Evolutionary conservation across 2,888 invertebrate genomes (phyloP), one percentile per base, ranked within the genome.

Genomic region (Eilema griseolum): DNA sequence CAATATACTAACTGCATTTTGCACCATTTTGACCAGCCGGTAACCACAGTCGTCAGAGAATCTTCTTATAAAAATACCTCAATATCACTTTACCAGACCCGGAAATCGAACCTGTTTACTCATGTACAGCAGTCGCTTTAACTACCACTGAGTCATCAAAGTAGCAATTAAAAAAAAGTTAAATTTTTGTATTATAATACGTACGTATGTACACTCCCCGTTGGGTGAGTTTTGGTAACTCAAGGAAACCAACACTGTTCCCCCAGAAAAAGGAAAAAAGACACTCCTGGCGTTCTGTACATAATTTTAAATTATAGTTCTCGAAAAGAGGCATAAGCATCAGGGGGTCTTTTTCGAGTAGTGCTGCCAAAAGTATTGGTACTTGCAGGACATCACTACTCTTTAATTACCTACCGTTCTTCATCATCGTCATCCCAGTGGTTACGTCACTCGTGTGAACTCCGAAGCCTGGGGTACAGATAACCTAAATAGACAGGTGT

Each of bases 251-350:
- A 67, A 56, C 68, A 68, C 69, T 46, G 72, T 70, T 74, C 69
- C 60, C 56, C 56, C 20, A 59, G 31, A 75, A 82, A 77, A 76
- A 67, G 66, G 66, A 74, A 70, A 70, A 67, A 77, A 72, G 71
- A 72, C 64, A 66, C 70, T 69, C 74, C 67, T 64, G 70, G 69
- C 70, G 52, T 56, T 60, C 59, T 63, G 33, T 66, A 68, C 76
- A 78, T 70, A 69, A 56, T 59, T 69, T 67, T 66, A 73, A 41
- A 41, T 62, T 76, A 20, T 23, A 57, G 7, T 10, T 63, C 57
- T 76, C 56, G 69, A 71, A 67, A 72, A 62, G 41, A 66, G 70
- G 68, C 61, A 23, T 14, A 26, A 74, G 20, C 70, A 71, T 60
- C 71, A 68, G 65, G 73, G 71, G 73, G 71, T 74, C 73, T 52